Conservation (phyloP, 2,113 vertebrate genomes). For the Malurus melanocephalus region DNA sequence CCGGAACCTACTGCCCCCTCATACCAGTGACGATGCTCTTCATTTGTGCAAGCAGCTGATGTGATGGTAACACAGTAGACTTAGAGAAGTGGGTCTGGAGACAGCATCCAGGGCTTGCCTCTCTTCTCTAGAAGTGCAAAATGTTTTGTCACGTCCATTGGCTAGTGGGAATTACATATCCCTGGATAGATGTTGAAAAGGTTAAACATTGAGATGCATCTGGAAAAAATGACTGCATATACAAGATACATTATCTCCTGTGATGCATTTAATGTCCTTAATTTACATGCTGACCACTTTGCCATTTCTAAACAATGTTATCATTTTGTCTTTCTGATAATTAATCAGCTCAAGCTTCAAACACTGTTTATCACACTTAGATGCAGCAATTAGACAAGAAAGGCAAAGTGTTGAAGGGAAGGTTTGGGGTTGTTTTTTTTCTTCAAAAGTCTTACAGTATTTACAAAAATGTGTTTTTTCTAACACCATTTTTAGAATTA, state of each 20-base stretch:
- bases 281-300: constrained; percentile 11
- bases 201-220: not conserved
- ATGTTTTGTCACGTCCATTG: not conserved
- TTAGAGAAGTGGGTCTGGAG: not conserved
- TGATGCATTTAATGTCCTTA: constrained; percentile 11
- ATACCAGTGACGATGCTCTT: not conserved
- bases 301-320: constrained; percentile 49
- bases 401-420: not conserved
- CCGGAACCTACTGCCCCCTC: not conserved
- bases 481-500: constrained; percentile 19
- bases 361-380: constrained; percentile 47
- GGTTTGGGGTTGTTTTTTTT: not conserved
- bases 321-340: constrained; percentile 45
- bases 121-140: not conserved
- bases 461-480: constrained; percentile 40
- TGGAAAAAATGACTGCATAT: not conserved
- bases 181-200: not conserved
- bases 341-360: constrained; percentile 53
- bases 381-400: constrained; percentile 28
- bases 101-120: not conserved
- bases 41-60: not conserved
- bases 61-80: not conserved
- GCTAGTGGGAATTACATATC: not conserved
- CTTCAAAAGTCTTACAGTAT: constrained; percentile 31
- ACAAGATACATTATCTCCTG: not conserved